These are phyloP conservation scores for Himalopsyche kuldschensis DNA, from an alignment of 2,888 invertebrate genomes.

Conservation along the genomic window DNA sequence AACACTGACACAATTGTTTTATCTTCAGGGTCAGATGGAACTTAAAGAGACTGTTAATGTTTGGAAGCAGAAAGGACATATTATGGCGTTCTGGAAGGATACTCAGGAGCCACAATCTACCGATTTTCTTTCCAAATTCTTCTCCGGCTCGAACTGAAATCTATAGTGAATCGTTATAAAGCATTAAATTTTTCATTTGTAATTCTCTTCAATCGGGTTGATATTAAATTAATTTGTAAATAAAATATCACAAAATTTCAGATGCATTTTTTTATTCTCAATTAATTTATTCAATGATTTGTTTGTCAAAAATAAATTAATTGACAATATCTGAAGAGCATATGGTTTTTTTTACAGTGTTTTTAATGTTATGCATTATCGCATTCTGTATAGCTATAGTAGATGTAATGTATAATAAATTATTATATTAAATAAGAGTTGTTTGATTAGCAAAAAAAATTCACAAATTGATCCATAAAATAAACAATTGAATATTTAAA, in stretches of 20 bases:
- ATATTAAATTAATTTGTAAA: constrained; percentile 4
- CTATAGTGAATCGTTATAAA: not conserved
- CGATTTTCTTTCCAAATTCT: constrained; percentile 91
- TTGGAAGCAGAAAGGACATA: constrained; percentile 88
- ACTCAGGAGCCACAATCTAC: constrained; percentile 81
- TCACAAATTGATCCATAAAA: too few relatives aligned
- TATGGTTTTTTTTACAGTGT: not conserved
- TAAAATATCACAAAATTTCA: not conserved
- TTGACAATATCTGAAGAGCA: not conserved
- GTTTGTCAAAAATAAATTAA: not conserved
- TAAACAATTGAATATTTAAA: too few relatives aligned
- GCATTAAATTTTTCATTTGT: not conserved
- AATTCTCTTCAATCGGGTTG: not conserved
- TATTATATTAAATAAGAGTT: not conserved
- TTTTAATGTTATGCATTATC: not conserved
- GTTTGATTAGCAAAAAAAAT: not conserved
- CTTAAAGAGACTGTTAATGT: constrained; percentile 80
- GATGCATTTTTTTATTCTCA: not conserved
- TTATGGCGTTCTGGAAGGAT: constrained; percentile 88
- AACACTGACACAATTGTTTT: constrained; percentile 11
- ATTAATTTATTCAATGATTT: not conserved
- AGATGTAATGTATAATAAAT: not conserved
- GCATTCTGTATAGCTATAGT: not conserved
- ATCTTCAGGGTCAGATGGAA: constrained; percentile 89
- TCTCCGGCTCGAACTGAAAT: constrained; percentile 56